Evolutionary conservation across 2,113 vertebrate species (phyloP).

Genomic region (Saccopteryx leptura): DNA sequence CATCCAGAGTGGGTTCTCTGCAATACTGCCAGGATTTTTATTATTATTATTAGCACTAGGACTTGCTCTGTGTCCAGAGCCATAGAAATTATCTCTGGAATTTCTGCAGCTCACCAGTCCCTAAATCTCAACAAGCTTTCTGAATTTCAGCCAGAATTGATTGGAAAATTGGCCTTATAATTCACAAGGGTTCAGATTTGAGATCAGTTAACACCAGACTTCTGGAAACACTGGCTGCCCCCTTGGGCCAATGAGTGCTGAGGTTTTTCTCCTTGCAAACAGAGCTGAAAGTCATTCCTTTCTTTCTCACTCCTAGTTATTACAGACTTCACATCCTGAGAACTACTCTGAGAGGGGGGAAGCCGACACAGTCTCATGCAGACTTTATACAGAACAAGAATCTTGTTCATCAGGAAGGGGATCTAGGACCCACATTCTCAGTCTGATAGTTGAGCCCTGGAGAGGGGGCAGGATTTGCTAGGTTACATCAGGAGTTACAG

Average conservation of each 20-base stretch:
- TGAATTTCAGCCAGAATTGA: slow-evolving; percentile 83
- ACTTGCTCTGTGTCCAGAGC: slow-evolving; percentile 86
- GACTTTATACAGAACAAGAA: neutral
- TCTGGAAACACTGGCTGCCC: slow-evolving; percentile 80
- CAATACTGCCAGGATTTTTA: slow-evolving; percentile 83
- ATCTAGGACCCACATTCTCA: neutral
- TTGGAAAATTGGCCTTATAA: slow-evolving; percentile 85
- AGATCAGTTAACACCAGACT: slow-evolving; percentile 85
- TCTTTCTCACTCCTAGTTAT: slow-evolving; percentile 63
- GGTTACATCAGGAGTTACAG: neutral
- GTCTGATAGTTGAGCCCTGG: neutral
- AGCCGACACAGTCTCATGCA: neutral
- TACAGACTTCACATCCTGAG: slow-evolving; percentile 67
- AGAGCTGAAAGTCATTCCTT: slow-evolving; percentile 74
- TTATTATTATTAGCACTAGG: slow-evolving; percentile 82
- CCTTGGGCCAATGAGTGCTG: slow-evolving; percentile 75
- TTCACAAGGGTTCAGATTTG: slow-evolving; percentile 81
- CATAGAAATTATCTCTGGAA: slow-evolving; percentile 85
- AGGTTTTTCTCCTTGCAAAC: slow-evolving; percentile 83
- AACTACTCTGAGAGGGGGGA: slow-evolving; percentile 51
- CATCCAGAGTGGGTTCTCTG: slow-evolving; percentile 86
- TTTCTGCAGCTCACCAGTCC: slow-evolving; percentile 77
- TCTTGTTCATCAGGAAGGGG: neutral
- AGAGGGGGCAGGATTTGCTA: neutral
- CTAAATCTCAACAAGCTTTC: slow-evolving; percentile 82